Evolutionary conservation across 2,888 invertebrate genomes (phyloP), one percentile per base, ranked within the genome.

Genomic region (Fragum fragum): DNA sequence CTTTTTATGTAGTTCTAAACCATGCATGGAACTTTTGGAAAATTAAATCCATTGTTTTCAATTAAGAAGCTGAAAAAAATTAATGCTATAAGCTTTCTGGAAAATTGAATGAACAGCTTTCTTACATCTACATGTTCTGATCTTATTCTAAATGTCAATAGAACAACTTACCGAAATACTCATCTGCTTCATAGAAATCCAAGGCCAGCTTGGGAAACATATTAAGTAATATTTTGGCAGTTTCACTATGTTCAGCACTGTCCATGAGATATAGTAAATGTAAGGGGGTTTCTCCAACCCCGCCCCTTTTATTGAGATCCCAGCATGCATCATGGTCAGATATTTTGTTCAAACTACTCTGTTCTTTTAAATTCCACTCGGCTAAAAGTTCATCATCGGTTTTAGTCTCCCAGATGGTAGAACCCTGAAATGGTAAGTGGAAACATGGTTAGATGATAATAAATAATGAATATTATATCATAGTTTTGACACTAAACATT

Each of bases 141-240:
- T n/a, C n/a, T n/a, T n/a, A n/a, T n/a, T n/a, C n/a, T n/a, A n/a
- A n/a, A n/a, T n/a, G n/a, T n/a, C n/a, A n/a, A n/a, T n/a, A 9
- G 9, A 36, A 6, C 16, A 47, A 87, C 93, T 91, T 94, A 97
- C 98, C 99, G 93, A 98, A 96, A 95, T 99, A 99, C 95, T 99
- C 99, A 94, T 99, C 98, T 0, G 99, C 99, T 95, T 99, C 98
- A 76, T 99, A 99, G 2, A 98, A 97, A 95, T 99, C 99, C 79
- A 98, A 95, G 0, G 98, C 97, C 82, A 99, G 95, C 90, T 97
- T 97, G 0, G 99, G 98, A 93, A 97, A 99, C 92, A 98, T 97
- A 93, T 97, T 97, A 26, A 99, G 96, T 77, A 99, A 95, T 5
- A 98, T 97, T 87, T 98, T 96, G 0, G 99, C 99, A 76, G 99